These are phyloP conservation scores for Halcyon badia DNA, from an alignment of 2,797 vertebrate genomes.

Conservation along the genomic window DNA sequence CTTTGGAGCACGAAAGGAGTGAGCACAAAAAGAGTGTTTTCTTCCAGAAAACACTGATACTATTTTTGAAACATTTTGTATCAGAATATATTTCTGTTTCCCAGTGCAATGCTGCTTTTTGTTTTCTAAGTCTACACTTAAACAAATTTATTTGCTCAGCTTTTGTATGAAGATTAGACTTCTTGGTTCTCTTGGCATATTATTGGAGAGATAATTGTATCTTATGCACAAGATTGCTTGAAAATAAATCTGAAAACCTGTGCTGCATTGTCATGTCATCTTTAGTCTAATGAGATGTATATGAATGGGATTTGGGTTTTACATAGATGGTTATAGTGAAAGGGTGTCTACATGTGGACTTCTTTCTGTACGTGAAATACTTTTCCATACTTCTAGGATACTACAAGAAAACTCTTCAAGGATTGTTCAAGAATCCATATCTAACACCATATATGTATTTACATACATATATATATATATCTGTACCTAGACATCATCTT, in stretches of 20 bases:
- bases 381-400: not conserved
- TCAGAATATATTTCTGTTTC: not conserved
- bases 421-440: not conserved
- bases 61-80: conserved; percentile 16
- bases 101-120: conserved; percentile 29
- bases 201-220: conserved; percentile 20
- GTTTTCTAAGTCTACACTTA: not conserved
- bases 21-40: not conserved
- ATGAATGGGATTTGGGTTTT: not conserved
- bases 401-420: not conserved
- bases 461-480: not conserved
- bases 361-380: not conserved
- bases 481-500: not conserved
- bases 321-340: not conserved
- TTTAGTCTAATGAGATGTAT: not conserved
- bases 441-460: not conserved
- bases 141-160: not conserved
- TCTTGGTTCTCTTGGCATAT: conserved; percentile 4
- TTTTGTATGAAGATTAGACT: conserved; percentile 33
- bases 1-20: not conserved
- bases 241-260: conserved; percentile 44
- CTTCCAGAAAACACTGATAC: not conserved
- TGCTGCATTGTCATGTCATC: not conserved
- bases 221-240: not conserved
- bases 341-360: not conserved